These are phyloP conservation scores for Hyperoplus lanceolatus DNA, from an alignment of 2,797 vertebrate species.

Conservation along the genomic window DNA sequence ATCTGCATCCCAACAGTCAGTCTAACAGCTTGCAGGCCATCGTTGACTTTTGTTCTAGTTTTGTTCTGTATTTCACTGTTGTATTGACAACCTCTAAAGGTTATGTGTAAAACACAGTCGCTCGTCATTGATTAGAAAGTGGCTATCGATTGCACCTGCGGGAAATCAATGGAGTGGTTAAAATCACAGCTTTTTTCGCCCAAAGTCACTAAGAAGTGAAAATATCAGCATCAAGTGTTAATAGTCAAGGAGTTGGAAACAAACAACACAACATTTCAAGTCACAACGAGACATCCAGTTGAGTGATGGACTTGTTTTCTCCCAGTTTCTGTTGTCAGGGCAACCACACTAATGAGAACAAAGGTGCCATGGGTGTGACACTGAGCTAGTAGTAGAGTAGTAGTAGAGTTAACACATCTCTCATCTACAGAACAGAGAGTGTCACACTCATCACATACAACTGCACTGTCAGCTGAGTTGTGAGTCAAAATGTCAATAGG, in stretches of 20 bases:
- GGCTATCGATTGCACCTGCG: constrained; percentile 46
- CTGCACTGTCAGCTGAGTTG: neutral
- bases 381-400: constrained; percentile 17
- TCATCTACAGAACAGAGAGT: neutral
- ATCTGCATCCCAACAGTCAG: neutral
- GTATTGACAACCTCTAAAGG: constrained; percentile 38
- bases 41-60: neutral
- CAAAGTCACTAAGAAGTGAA: constrained; percentile 18
- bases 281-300: constrained; percentile 28
- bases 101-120: constrained; percentile 29
- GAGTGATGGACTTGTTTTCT: constrained; percentile 63
- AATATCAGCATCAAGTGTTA: constrained; percentile 10
- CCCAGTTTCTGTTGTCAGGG: constrained; percentile 63
- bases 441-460: neutral
- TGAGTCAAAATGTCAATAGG: constrained; percentile 8
- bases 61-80: neutral
- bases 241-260: constrained; percentile 9
- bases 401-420: neutral
- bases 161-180: constrained; percentile 61
- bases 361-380: constrained; percentile 54
- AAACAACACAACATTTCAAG: constrained; percentile 21
- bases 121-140: constrained; percentile 52
- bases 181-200: constrained; percentile 43
- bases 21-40: neutral
- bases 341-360: constrained; percentile 70